Conservation (phyloP, 2,113 vertebrate species). For the Micronycteris hirsuta region DNA sequence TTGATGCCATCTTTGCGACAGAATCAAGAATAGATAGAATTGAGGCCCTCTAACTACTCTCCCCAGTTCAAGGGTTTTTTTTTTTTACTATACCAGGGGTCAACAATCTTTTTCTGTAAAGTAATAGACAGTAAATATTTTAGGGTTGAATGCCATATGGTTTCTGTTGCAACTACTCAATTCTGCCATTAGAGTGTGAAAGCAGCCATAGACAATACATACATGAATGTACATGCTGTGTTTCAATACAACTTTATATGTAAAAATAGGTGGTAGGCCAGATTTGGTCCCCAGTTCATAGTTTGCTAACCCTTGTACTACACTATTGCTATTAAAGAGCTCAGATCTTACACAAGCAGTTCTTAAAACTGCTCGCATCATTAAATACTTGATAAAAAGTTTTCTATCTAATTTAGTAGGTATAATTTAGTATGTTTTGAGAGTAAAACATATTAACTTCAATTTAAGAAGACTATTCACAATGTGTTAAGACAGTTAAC, state of each 20-base stretch:
- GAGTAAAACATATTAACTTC: conserved; percentile 5
- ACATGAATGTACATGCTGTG: not conserved
- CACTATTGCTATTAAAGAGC: not conserved
- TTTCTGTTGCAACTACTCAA: not conserved
- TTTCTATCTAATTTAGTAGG: conserved; percentile 27
- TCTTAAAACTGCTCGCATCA: conserved; percentile 26
- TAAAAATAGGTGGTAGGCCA: not conserved
- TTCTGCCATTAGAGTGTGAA: not conserved
- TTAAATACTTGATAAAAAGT: not conserved
- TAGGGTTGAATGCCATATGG: not conserved
- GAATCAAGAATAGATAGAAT: not conserved
- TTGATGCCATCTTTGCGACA: not conserved
- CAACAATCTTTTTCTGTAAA: not conserved
- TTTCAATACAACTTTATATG: conserved; percentile 10
- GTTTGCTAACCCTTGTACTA: not conserved
- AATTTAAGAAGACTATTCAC: conserved; percentile 20
- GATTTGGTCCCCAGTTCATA: not conserved
- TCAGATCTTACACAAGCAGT: not conserved
- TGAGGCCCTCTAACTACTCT: not conserved
- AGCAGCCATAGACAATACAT: not conserved
- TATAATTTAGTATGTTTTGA: not conserved
- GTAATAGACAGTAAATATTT: conserved; percentile 21
- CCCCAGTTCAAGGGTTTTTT: not conserved
- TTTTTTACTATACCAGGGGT: not conserved
- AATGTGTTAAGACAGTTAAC: conserved; percentile 16